Evolutionary conservation across 1,140 invertebrate species (phyloP).

Genomic region (Trialeurodes vaporariorum): DNA sequence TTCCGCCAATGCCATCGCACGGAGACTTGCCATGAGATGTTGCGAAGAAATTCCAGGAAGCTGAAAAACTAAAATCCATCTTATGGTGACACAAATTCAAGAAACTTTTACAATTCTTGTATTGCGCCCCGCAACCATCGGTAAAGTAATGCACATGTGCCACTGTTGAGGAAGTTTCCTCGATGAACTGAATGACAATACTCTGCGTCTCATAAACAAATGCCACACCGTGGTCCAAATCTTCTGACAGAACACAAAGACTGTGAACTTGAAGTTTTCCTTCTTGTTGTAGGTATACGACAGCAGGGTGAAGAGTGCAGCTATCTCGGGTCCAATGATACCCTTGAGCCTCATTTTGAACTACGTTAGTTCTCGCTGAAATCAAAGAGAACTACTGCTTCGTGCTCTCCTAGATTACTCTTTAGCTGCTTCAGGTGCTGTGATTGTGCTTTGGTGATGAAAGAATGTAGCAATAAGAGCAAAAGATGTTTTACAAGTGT

Average conservation of each 20-base stretch:
- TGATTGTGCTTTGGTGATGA: background rate
- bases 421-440: background rate
- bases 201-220: background rate
- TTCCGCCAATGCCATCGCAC: slow-evolving; percentile 27
- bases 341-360: slow-evolving; percentile 11
- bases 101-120: slow-evolving; percentile 17
- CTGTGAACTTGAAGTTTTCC: background rate
- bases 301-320: slow-evolving; percentile 9
- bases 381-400: background rate
- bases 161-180: background rate
- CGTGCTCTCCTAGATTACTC: background rate
- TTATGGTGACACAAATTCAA: slow-evolving; percentile 15
- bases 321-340: slow-evolving; percentile 1
- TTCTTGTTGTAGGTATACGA: background rate
- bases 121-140: slow-evolving; percentile 13
- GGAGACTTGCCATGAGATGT: slow-evolving; percentile 28
- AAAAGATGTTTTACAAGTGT: background rate
- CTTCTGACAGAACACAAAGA: slow-evolving; percentile 18
- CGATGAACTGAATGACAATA: background rate
- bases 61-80: slow-evolving; percentile 22
- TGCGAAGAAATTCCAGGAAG: slow-evolving; percentile 29
- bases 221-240: slow-evolving; percentile 13
- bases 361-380: background rate
- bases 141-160: slow-evolving; percentile 6
- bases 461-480: background rate